Conservation (phyloP, 2,888 invertebrate genomes). For the Hylaea fasciaria region DNA sequence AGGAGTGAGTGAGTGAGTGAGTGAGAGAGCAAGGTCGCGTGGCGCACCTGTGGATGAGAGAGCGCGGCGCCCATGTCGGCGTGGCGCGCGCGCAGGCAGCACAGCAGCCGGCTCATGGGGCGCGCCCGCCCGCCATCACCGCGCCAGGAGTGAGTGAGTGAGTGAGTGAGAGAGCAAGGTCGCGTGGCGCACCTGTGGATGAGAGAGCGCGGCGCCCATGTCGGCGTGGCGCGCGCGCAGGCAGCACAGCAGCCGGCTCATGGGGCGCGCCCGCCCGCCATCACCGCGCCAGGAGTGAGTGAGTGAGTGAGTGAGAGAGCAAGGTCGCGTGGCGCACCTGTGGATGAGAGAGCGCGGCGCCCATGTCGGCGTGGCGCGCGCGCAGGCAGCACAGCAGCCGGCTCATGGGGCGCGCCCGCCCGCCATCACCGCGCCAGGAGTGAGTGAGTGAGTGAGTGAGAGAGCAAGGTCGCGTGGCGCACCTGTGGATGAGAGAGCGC, state of each 20-base stretch:
- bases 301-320: slow-evolving; percentile 39
- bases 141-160: neutral
- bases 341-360: slow-evolving; percentile 78
- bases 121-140: slow-evolving; percentile 49
- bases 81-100: slow-evolving; percentile 76
- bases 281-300: slow-evolving; percentile 43
- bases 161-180: neutral
- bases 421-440: slow-evolving; percentile 44
- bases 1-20: neutral
- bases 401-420: slow-evolving; percentile 67
- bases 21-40: neutral
- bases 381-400: slow-evolving; percentile 81
- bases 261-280: slow-evolving; percentile 52
- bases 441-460: neutral
- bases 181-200: slow-evolving; percentile 57
- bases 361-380: slow-evolving; percentile 75
- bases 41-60: slow-evolving; percentile 65
- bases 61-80: slow-evolving; percentile 81
- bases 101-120: slow-evolving; percentile 78
- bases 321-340: slow-evolving; percentile 54
- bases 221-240: slow-evolving; percentile 73
- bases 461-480: neutral
- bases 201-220: slow-evolving; percentile 81
- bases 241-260: slow-evolving; percentile 80
- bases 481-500: slow-evolving; percentile 76